phyloP scores from a whole-genome alignment of 2,113 vertebrate species.

The Rhynchomys soricoides region DNA sequence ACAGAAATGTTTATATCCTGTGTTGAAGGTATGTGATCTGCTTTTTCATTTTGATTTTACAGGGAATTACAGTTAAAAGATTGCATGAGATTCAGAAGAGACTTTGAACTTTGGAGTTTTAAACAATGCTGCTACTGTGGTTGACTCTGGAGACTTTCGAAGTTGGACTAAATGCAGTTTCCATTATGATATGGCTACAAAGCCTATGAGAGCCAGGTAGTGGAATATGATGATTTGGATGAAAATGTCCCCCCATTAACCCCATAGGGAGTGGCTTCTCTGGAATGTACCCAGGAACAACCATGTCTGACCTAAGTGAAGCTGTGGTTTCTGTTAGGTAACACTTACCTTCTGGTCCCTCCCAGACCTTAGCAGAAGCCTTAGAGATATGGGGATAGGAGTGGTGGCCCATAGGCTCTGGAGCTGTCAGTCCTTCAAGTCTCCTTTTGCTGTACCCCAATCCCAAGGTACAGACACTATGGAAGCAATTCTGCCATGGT shows the following conservation, averaged over 20 bases:
- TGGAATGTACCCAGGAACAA: neutral
- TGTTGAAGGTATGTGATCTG: neutral
- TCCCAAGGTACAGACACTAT: neutral
- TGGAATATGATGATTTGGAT: neutral
- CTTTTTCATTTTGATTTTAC: neutral
- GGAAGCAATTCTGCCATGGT: neutral
- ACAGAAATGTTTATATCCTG: neutral
- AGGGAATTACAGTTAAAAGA: neutral
- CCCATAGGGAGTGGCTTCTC: neutral
- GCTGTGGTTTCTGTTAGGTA: neutral
- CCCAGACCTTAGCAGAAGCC: neutral
- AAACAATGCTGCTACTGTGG: neutral
- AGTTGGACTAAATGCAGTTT: neutral
- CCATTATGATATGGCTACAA: neutral
- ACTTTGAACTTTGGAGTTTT: neutral
- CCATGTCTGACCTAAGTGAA: neutral
- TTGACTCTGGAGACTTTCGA: neutral
- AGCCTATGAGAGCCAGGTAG: neutral
- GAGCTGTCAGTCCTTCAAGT: neutral
- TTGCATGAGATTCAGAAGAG: neutral
- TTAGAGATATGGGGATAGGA: neutral
- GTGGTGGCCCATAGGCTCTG: neutral
- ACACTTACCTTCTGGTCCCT: neutral
- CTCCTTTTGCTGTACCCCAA: neutral
- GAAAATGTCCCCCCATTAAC: neutral